These are phyloP conservation scores for Scophthalmus maximus DNA, from an alignment of 2,113 vertebrate species.

Conservation along the genomic window DNA sequence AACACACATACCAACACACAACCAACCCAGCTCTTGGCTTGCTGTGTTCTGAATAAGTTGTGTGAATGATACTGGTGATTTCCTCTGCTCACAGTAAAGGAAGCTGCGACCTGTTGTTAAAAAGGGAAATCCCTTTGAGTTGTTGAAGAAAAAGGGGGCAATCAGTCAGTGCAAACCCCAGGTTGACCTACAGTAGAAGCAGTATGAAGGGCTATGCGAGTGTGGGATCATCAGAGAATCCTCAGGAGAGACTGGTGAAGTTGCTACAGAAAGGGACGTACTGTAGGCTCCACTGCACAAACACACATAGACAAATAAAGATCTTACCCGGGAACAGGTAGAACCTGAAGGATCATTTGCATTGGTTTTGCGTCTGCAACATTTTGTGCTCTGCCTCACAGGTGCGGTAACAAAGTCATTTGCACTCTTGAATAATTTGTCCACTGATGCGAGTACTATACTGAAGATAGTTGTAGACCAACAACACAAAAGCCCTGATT, in stretches of 20 bases:
- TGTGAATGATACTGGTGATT: constrained; percentile 17
- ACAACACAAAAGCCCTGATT: too few relatives aligned
- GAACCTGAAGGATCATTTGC: constrained; percentile 31
- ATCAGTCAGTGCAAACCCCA: background rate
- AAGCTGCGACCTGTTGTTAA: constrained; percentile 2
- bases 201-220: background rate
- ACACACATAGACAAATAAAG: background rate
- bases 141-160: background rate
- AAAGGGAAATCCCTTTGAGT: constrained; percentile 24
- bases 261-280: background rate
- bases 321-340: constrained; percentile 11
- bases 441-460: background rate
- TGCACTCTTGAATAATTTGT: background rate
- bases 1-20: constrained; percentile 29
- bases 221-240: background rate
- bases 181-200: background rate
- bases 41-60: background rate
- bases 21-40: constrained; percentile 1
- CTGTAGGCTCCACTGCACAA: background rate
- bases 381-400: too few relatives aligned
- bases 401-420: too few relatives aligned
- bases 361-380: constrained; percentile 33
- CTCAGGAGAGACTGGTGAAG: background rate
- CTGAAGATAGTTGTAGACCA: background rate
- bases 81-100: constrained; percentile 10